phyloP scores from a whole-genome alignment of 2,113 vertebrate genomes.

The Centropus bengalensis region DNA sequence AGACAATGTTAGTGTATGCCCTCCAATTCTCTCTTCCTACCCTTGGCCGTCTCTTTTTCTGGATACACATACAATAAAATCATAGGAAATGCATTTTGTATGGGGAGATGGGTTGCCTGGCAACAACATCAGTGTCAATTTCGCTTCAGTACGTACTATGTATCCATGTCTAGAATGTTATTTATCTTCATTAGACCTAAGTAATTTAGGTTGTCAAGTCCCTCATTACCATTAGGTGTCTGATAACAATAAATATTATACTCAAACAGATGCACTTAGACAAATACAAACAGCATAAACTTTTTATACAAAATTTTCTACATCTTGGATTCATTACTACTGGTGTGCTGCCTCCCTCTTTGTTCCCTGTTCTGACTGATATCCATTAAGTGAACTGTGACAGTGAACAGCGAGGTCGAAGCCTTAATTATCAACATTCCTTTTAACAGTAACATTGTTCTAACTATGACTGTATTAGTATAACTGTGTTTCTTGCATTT shows the following conservation, averaged over 20 bases:
- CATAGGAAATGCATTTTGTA: slow-evolving; percentile 32
- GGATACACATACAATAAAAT: not conserved
- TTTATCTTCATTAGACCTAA: slow-evolving; percentile 80
- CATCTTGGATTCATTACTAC: slow-evolving; percentile 20
- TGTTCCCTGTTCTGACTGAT: not conserved
- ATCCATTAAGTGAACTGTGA: not conserved
- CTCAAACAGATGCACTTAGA: slow-evolving; percentile 27
- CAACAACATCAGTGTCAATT: slow-evolving; percentile 76
- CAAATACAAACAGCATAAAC: slow-evolving; percentile 29
- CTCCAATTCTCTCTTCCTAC: too few species aligned
- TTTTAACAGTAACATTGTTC: not conserved
- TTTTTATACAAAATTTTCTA: slow-evolving; percentile 6
- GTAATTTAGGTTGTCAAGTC: slow-evolving; percentile 73
- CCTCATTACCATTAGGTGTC: slow-evolving; percentile 66
- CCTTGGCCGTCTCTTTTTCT: not conserved
- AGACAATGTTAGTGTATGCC: not conserved
- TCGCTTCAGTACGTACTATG: slow-evolving; percentile 24
- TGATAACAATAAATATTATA: slow-evolving; percentile 68
- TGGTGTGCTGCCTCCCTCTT: not conserved
- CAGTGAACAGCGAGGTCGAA: not conserved
- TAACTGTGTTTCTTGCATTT: not conserved
- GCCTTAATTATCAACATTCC: not conserved
- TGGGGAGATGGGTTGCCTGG: slow-evolving; percentile 76
- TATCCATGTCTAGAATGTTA: slow-evolving; percentile 57
- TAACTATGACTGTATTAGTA: not conserved